These are phyloP conservation scores for Clavelina lepadiformis DNA, from an alignment of 23 tunicate genomes.

Conservation along the genomic window DNA sequence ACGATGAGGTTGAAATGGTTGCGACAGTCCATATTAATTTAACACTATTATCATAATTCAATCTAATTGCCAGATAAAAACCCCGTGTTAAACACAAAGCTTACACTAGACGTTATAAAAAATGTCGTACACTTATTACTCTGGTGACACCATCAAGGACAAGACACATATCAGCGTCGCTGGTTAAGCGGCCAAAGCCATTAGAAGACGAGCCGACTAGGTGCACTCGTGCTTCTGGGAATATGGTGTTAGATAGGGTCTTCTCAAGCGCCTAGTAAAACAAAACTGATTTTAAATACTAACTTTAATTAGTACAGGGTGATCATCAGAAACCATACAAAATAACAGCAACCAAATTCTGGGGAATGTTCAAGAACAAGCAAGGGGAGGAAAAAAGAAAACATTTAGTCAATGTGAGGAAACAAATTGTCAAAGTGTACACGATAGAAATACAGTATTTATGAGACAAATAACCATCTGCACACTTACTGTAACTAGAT, in stretches of 20 bases:
- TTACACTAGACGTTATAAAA: too few relatives aligned
- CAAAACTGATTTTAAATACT: neutral
- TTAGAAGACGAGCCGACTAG: conserved; percentile 78
- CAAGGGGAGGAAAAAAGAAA: neutral
- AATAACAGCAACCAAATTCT: neutral
- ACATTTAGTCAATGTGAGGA: neutral
- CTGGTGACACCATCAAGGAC: too few relatives aligned
- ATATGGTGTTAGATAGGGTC: conserved; percentile 5
- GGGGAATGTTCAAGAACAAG: neutral
- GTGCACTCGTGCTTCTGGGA: conserved; percentile 2
- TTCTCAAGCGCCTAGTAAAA: conserved; percentile 47
- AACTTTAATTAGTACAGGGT: neutral
- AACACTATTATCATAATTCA: too few relatives aligned
- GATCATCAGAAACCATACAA: too few relatives aligned
- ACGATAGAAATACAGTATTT: neutral
- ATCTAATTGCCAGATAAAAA: too few relatives aligned
- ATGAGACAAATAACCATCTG: neutral
- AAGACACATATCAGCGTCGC: conserved; percentile 72
- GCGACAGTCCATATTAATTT: too few relatives aligned
- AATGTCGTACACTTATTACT: too few relatives aligned
- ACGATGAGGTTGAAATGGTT: too few relatives aligned
- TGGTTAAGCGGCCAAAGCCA: conserved; percentile 65
- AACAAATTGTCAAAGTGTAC: neutral
- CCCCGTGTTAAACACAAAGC: too few relatives aligned
- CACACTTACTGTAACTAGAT: conserved; percentile 24